These are phyloP conservation scores for Dryas iulia DNA, from an alignment of 1,140 invertebrate species.

Conservation along the genomic window DNA sequence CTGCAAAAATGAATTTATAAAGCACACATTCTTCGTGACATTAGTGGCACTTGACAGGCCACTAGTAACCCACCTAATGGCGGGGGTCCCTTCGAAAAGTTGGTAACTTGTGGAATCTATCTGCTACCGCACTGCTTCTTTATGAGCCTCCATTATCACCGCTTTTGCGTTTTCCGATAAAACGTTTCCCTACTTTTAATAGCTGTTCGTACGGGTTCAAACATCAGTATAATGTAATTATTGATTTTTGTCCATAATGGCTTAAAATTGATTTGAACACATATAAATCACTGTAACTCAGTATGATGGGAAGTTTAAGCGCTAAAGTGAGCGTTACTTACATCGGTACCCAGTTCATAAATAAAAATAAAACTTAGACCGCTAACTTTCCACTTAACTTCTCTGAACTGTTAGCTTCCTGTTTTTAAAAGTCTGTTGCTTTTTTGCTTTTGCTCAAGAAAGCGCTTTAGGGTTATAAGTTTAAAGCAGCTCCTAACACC, in stretches of 20 bases:
- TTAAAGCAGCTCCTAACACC: conserved; percentile 72
- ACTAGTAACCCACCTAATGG: conserved; percentile 67
- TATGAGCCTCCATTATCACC: conserved; percentile 75
- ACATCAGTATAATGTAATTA: conserved; percentile 18
- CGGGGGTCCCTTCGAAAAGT: conserved; percentile 63
- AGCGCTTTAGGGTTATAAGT: conserved; percentile 68
- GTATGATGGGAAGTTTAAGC: conserved; percentile 39
- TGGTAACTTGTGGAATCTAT: conserved; percentile 76
- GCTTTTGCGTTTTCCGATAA: conserved; percentile 61
- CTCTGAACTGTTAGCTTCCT: conserved; percentile 72
- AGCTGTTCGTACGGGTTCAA: conserved; percentile 61
- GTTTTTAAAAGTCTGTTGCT: conserved; percentile 71
- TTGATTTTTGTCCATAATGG: neutral
- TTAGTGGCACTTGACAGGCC: conserved; percentile 39
- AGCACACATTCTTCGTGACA: conserved; percentile 24
- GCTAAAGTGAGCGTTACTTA: conserved; percentile 50
- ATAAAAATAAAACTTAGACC: conserved; percentile 67
- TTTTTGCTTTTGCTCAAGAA: conserved; percentile 65
- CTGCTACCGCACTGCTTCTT: conserved; percentile 62
- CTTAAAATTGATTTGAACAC: conserved; percentile 35
- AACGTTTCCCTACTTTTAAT: conserved; percentile 70
- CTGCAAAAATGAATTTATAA: conserved; percentile 25
- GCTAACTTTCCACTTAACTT: conserved; percentile 75
- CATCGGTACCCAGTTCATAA: conserved; percentile 61
- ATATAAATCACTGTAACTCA: conserved; percentile 29